phyloP scores from a whole-genome alignment of 1,140 invertebrate genomes.

The Cyclargus thomasi region DNA sequence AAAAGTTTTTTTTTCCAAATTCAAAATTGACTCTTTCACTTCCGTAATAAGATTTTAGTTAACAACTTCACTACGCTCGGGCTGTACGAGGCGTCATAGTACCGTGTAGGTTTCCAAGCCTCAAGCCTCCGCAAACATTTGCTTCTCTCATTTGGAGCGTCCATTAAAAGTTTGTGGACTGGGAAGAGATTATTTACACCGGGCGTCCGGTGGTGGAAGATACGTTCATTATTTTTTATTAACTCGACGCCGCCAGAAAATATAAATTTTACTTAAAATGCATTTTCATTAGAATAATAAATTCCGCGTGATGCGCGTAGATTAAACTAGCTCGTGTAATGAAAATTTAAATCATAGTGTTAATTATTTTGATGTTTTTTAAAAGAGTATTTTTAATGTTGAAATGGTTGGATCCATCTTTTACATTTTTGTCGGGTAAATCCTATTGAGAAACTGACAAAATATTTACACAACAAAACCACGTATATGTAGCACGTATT shows the following conservation, averaged over 20 bases:
- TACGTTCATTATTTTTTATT: slow-evolving; percentile 6
- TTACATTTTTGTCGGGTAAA: too few relatives aligned
- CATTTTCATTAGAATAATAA: slow-evolving; percentile 1
- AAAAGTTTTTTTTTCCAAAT: too few relatives aligned
- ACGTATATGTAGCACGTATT: neutral
- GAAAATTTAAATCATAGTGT: neutral
- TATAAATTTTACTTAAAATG: slow-evolving; percentile 4
- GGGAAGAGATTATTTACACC: slow-evolving; percentile 12
- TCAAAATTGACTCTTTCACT: neutral
- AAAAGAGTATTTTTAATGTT: too few relatives aligned
- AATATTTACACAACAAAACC: neutral
- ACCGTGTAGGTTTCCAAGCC: neutral
- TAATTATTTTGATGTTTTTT: neutral
- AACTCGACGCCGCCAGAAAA: neutral
- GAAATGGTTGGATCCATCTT: too few relatives aligned
- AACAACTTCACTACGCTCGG: neutral
- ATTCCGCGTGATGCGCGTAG: neutral
- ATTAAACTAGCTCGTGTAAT: neutral
- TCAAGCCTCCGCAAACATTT: slow-evolving; percentile 5
- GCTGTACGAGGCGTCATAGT: neutral
- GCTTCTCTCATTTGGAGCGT: slow-evolving; percentile 7
- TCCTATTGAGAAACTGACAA: neutral
- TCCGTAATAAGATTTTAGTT: neutral
- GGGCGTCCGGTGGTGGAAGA: neutral
- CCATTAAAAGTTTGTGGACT: slow-evolving; percentile 14